Percentiles rank a stretch among this genome's conserved stretches.
Evolutionary conservation across 2,888 invertebrate species (phyloP).

Genomic region (Sinhomidia bicolor): DNA sequence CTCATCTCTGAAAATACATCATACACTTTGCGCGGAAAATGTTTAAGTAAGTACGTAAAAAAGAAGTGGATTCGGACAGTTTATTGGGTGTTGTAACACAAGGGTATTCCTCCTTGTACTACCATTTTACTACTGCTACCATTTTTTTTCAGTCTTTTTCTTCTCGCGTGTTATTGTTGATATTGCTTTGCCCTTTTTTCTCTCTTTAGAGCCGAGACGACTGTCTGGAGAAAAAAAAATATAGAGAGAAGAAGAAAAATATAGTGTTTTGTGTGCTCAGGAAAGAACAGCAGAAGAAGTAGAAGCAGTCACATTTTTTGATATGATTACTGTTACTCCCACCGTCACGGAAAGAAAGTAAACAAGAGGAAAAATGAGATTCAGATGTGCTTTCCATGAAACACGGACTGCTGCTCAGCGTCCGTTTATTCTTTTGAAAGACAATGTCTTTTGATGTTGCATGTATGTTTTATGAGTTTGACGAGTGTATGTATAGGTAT

Average conservation of each 20-base stretch:
- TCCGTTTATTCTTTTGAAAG: neutral
- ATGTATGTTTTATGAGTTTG: conserved; percentile 12
- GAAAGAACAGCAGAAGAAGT: no score
- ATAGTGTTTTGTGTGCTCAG: conserved; percentile 39
- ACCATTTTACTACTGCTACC: neutral
- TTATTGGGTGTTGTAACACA: conserved; percentile 38
- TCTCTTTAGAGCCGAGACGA: conserved; percentile 31
- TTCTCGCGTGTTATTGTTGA: conserved; percentile 22
- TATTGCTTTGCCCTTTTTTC: conserved; percentile 9
- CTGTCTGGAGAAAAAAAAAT: neutral
- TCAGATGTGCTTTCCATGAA: neutral
- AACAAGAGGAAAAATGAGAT: neutral
- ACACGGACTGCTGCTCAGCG: neutral
- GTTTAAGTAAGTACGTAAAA: conserved; percentile 23
- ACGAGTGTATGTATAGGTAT: neutral
- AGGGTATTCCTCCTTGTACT: conserved; percentile 22
- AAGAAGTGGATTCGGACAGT: conserved; percentile 50
- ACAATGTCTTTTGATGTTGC: conserved; percentile 4
- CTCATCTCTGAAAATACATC: conserved; percentile 35
- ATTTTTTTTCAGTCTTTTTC: no score
- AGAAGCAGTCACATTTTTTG: conserved; percentile 44
- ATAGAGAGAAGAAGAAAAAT: no score
- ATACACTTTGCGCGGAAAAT: conserved; percentile 8
- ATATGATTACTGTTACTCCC: conserved; percentile 6
- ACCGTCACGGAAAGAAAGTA: neutral